phyloP scores from a whole-genome alignment of 2,888 invertebrate genomes.

The Aphrophora alni region DNA sequence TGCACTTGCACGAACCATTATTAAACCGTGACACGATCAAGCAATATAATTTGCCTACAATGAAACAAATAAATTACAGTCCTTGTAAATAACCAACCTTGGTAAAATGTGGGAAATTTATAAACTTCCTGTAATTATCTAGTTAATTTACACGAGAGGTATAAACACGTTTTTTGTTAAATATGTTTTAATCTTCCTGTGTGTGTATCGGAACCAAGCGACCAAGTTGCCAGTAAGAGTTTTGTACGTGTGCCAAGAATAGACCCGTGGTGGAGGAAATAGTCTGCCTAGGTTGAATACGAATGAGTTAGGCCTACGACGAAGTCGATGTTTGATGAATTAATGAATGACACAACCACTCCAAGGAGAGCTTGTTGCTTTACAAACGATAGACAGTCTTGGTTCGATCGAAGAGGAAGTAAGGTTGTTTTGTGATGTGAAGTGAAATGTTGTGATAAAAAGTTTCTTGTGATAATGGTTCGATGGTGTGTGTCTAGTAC shows the following conservation, averaged over 20 bases:
- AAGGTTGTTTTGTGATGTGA: conserved; percentile 1
- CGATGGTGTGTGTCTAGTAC: conserved; percentile 31
- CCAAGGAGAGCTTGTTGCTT: neutral
- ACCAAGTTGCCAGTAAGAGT: neutral
- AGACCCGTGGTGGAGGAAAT: neutral
- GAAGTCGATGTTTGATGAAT: neutral
- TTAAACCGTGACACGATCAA: neutral
- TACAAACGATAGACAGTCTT: neutral
- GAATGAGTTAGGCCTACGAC: neutral
- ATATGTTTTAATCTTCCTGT: too few relatives aligned
- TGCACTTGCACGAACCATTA: neutral
- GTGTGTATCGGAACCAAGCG: neutral
- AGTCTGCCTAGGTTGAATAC: conserved; percentile 7
- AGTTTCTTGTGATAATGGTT: conserved; percentile 22
- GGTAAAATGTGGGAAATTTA: neutral
- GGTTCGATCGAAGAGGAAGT: too few relatives aligned
- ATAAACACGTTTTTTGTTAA: too few relatives aligned
- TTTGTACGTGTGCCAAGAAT: neutral
- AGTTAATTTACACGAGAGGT: too few relatives aligned
- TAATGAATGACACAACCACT: neutral
- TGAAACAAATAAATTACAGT: neutral
- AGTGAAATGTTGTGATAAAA: conserved; percentile 8
- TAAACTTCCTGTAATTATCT: neutral
- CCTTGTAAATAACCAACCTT: neutral
- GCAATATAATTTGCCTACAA: too few relatives aligned